Evolutionary conservation across 1,140 invertebrate species (phyloP).

Genomic region (Leptoteleia sp.): DNA sequence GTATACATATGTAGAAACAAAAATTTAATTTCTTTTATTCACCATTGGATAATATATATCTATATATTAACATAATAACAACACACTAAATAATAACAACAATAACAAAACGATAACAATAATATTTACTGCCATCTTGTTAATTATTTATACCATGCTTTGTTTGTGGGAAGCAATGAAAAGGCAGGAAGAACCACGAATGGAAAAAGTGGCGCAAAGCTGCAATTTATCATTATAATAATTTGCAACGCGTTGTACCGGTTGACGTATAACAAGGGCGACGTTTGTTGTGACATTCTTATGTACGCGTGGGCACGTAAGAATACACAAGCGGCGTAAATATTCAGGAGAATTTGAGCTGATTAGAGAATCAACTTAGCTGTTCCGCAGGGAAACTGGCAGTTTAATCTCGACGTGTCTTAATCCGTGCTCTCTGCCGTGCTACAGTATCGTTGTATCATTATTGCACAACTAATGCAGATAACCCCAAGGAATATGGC

Average conservation of each 20-base stretch:
- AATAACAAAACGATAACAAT: no score
- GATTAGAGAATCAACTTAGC: conserved; percentile 50
- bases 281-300: conserved; percentile 25
- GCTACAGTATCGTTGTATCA: conserved; percentile 46
- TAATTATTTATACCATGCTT: no score
- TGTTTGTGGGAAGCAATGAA: no score
- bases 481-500: conserved; percentile 51
- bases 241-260: neutral
- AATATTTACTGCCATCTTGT: no score
- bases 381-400: conserved; percentile 32
- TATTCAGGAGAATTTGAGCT: conserved; percentile 45
- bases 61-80: no score
- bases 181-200: no score
- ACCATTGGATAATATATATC: no score
- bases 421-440: conserved; percentile 49
- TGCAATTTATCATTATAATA: conserved; percentile 16
- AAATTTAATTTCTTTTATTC: no score
- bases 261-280: neutral
- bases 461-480: conserved; percentile 54
- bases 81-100: no score
- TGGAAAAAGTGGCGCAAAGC: no score
- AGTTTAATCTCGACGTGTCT: conserved; percentile 59
- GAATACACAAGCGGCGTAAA: conserved; percentile 35
- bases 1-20: no score
- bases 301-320: conserved; percentile 8